Base-by-base conservation (phyloP, 2,797 vertebrate species). In the Enteromius argenteus region DNA sequence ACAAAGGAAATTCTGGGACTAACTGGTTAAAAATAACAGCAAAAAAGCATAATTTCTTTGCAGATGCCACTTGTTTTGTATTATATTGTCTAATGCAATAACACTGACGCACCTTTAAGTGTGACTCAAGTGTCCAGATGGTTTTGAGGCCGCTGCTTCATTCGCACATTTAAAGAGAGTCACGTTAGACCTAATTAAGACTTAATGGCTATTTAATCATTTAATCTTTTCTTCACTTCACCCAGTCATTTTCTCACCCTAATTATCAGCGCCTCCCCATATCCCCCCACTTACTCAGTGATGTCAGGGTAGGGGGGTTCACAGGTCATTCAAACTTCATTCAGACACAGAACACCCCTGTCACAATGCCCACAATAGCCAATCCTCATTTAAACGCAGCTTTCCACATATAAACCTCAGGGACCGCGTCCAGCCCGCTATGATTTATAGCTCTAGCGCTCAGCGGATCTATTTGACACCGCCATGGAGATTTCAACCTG, bases 281-380 rank as follows among this genome's bases (percentile, higher is more conserved):
- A 90, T 89, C 94, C 94, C 95, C 95, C 95, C 83, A 94, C 93
- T 94, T 21, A 46, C 91, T 94, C 94, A 93, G 94, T 94, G 96
- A 95, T 92, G 87, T 72, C 93, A 93, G 92, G 93, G 91, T 92
- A 89, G 88, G 74, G 42, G 66, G 67, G 86, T 92, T 91, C 86
- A 86, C 92, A 91, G 96, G 96, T 97, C 96, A 94, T 79, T 80
- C 85, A 5, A 35, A 39, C 90, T 79, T 53, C 84, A 79, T 84
- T 86, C 84, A 80, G 73, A 64, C 78, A 23, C 64, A 84, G 67
- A 84, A 79, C 62, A 64, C 80, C 71, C 56, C 79, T 37, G 17
- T 72, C 64, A 80, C 58, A 77, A 81, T 77, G 49, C 51, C 85
- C 71, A 79, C 74, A 46, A 83, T 71, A 86, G 74, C 37, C 37